Evolutionary conservation across 2,888 invertebrate genomes (phyloP).

Genomic region (Lepas anatifera): DNA sequence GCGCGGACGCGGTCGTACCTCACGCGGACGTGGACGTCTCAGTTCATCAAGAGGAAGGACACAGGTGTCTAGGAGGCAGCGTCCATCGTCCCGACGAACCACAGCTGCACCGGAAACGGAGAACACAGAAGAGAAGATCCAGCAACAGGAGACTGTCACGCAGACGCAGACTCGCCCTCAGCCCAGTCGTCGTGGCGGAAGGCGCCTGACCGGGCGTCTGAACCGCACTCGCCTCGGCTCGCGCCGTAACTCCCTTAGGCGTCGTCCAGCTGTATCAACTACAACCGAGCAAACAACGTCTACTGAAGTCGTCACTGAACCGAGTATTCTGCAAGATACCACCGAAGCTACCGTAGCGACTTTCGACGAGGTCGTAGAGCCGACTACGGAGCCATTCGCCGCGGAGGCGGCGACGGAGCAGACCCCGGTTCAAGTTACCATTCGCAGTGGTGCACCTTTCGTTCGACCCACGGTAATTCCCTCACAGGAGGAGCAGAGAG

Average conservation of each 20-base stretch:
- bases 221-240: neutral
- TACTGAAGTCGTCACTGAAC: too few species aligned
- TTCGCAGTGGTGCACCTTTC: too few species aligned
- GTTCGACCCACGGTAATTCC: too few species aligned
- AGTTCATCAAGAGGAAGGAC: too few species aligned
- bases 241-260: neutral
- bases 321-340: too few species aligned
- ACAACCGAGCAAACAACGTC: too few species aligned
- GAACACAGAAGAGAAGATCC: neutral
- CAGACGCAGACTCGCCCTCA: neutral
- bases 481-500: too few species aligned
- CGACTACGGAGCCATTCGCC: neutral
- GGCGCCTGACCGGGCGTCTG: neutral
- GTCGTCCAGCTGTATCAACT: neutral
- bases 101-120: neutral
- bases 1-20: too few species aligned
- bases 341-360: too few species aligned
- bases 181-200: neutral
- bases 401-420: neutral
- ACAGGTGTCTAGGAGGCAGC: neutral
- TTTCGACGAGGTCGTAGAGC: neutral
- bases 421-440: neutral
- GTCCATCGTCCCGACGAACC: neutral
- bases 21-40: too few species aligned
- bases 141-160: neutral